Evolutionary conservation across 2,888 invertebrate species (phyloP).

Genomic region (Macrosoma leucophasiata): DNA sequence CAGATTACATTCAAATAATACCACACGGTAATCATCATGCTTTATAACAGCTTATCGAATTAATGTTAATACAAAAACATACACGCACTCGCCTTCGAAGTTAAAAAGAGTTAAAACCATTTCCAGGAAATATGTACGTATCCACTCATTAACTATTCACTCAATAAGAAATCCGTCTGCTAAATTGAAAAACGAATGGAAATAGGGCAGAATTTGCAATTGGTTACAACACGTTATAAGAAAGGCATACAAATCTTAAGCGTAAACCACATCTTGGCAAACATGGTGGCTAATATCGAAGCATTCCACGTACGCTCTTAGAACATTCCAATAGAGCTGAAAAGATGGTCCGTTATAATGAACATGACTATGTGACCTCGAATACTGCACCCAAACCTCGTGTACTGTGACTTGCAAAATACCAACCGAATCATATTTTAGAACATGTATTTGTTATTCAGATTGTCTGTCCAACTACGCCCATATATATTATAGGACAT

Average conservation of each 20-base stretch:
- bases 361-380: conserved; percentile 48
- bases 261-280: conserved; percentile 32
- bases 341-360: conserved; percentile 58
- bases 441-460: not conserved
- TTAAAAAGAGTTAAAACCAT: too few relatives aligned
- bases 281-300: conserved; percentile 40
- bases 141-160: too few relatives aligned
- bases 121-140: too few relatives aligned
- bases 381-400: conserved; percentile 31
- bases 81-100: too few relatives aligned
- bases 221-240: conserved; percentile 24
- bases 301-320: conserved; percentile 47
- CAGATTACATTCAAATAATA: conserved; percentile 39
- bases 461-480: too few relatives aligned
- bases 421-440: conserved; percentile 20
- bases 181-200: too few relatives aligned
- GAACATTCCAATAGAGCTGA: conserved; percentile 48
- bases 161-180: too few relatives aligned
- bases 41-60: too few relatives aligned
- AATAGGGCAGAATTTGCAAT: conserved; percentile 25
- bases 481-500: conserved; percentile 50
- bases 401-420: conserved; percentile 50
- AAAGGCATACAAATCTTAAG: conserved; percentile 24
- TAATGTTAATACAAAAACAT: too few relatives aligned
- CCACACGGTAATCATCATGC: too few relatives aligned